These are phyloP conservation scores for Synanthedon vespiformis DNA, from an alignment of 2,888 invertebrate genomes.

Conservation along the genomic window DNA sequence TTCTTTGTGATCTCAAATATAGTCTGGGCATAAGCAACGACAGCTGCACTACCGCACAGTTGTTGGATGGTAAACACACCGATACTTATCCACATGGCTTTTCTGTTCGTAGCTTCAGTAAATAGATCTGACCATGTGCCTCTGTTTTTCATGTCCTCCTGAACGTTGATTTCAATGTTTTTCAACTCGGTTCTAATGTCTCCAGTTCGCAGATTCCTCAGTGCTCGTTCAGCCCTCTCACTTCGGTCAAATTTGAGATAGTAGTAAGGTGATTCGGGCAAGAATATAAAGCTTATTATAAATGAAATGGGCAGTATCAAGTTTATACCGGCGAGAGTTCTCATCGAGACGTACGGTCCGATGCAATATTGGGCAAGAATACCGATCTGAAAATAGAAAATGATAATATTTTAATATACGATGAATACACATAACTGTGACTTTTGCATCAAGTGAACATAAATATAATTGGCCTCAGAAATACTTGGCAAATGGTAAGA, in stretches of 20 bases:
- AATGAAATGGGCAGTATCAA: constrained; percentile 69
- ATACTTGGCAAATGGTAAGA: neutral
- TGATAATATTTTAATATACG: neutral
- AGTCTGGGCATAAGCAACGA: constrained; percentile 72
- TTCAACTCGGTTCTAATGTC: constrained; percentile 67
- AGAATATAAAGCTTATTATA: constrained; percentile 65
- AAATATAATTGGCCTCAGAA: neutral
- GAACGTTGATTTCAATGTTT: constrained; percentile 63
- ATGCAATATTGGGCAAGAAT: constrained; percentile 73
- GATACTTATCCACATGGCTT: constrained; percentile 73
- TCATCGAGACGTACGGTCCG: constrained; percentile 70
- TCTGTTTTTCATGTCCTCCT: constrained; percentile 65
- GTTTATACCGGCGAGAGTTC: constrained; percentile 65
- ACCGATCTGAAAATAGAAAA: constrained; percentile 59
- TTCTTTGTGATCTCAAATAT: constrained; percentile 65
- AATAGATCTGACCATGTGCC: constrained; percentile 66
- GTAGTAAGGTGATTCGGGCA: constrained; percentile 79
- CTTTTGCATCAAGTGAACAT: neutral
- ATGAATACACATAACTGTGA: too few relatives aligned
- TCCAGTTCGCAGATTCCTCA: constrained; percentile 71
- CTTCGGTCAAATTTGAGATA: constrained; percentile 64
- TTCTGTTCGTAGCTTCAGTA: constrained; percentile 66
- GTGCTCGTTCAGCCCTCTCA: constrained; percentile 67
- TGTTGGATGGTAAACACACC: constrained; percentile 74
- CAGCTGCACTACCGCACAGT: constrained; percentile 74